Evolutionary conservation across 2,113 vertebrate species (phyloP).

Genomic region (Gambusia affinis): DNA sequence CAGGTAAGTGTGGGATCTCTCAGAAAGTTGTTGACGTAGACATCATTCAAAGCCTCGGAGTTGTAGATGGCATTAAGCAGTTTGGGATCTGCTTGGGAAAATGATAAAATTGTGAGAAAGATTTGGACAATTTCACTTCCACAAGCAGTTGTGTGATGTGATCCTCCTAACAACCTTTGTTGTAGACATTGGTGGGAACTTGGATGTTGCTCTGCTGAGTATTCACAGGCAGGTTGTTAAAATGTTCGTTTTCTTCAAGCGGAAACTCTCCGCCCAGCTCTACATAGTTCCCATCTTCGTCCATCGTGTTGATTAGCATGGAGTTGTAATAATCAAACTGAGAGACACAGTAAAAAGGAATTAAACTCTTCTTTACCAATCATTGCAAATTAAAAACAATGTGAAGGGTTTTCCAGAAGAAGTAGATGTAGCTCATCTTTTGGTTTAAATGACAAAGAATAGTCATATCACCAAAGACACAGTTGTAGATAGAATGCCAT

Average conservation of each 20-base stretch:
- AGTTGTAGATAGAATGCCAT: no score
- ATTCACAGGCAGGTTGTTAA: slow-evolving; percentile 92
- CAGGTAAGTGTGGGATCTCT: slow-evolving; percentile 94
- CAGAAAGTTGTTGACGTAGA: slow-evolving; percentile 92
- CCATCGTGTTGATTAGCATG: slow-evolving; percentile 87
- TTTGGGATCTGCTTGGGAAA: slow-evolving; percentile 82
- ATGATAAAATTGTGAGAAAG: not conserved
- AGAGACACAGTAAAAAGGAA: not conserved
- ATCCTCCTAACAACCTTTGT: slow-evolving; percentile 86
- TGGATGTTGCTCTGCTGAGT: slow-evolving; percentile 91
- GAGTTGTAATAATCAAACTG: slow-evolving; percentile 98
- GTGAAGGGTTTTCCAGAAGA: no score
- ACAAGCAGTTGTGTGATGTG: not conserved
- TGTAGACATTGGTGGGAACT: slow-evolving; percentile 96
- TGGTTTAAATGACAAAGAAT: no score
- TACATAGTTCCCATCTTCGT: slow-evolving; percentile 86
- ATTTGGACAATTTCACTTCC: no score
- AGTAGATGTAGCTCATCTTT: no score
- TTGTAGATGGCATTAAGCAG: slow-evolving; percentile 96
- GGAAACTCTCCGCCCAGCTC: slow-evolving; percentile 90
- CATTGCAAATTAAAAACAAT: no score
- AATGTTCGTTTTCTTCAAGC: slow-evolving; percentile 92
- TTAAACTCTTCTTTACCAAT: not conserved
- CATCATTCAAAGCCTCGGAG: slow-evolving; percentile 93
- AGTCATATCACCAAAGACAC: no score